Conservation (phyloP, 2,113 vertebrate genomes). For the Python bivittatus region DNA sequence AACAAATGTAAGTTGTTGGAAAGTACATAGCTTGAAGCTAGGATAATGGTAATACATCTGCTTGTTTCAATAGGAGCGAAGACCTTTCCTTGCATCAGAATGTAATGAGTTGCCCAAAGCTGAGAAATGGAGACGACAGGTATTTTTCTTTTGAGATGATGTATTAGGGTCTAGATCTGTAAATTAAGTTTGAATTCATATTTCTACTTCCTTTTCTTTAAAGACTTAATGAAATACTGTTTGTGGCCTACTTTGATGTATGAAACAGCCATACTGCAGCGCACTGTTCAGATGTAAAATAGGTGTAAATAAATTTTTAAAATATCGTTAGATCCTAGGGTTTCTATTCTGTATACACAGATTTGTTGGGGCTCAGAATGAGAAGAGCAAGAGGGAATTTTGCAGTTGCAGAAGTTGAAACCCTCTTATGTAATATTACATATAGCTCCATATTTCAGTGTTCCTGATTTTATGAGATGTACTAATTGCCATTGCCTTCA, state of each 20-base stretch:
- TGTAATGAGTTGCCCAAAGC: conserved; percentile 94
- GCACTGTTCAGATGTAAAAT: background rate
- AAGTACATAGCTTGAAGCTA: background rate
- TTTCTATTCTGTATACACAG: background rate
- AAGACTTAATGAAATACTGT: background rate
- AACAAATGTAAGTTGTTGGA: background rate
- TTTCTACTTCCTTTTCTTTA: background rate
- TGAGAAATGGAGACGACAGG: conserved; percentile 97
- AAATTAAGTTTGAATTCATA: background rate
- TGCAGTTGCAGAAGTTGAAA: background rate
- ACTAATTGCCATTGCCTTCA: background rate
- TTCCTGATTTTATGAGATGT: background rate
- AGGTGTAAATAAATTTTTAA: background rate
- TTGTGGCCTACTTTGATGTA: background rate
- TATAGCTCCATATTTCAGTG: background rate
- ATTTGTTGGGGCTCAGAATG: background rate
- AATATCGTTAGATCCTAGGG: background rate
- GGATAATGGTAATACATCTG: background rate
- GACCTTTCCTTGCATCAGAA: conserved; percentile 94
- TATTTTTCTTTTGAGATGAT: conserved; percentile 41
- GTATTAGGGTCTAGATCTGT: background rate
- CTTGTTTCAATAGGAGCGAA: conserved; percentile 81
- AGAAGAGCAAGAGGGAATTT: background rate
- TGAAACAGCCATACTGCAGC: background rate
- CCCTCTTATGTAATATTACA: background rate